Evolutionary conservation across 2,888 invertebrate genomes (phyloP).

Genomic region (Parnassius apollo): DNA sequence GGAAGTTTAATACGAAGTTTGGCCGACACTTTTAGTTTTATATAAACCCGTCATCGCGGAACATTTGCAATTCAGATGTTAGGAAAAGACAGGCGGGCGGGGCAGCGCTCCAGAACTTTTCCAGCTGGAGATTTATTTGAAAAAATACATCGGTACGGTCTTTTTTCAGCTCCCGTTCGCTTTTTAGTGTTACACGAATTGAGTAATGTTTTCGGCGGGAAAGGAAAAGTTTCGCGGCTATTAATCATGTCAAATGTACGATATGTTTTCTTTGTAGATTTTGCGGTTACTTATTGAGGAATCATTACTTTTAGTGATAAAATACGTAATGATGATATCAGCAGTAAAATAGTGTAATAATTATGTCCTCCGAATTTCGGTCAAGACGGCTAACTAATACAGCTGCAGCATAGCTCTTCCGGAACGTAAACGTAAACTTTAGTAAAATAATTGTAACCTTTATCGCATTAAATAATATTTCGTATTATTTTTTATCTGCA

Average conservation of each 20-base stretch:
- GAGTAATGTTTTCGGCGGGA: conserved; percentile 52
- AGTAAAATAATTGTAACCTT: no score
- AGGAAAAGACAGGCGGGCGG: conserved; percentile 69
- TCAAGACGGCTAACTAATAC: no score
- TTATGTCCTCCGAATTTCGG: no score
- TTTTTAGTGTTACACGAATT: conserved; percentile 66
- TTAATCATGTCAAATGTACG: conserved; percentile 24
- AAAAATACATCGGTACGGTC: conserved; percentile 62
- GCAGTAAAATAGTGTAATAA: no score
- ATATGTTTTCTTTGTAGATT: conserved; percentile 21
- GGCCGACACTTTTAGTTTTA: conserved; percentile 79
- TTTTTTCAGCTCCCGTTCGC: conserved; percentile 52
- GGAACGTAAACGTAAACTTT: no score
- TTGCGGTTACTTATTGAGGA: conserved; percentile 7
- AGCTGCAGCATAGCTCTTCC: no score
- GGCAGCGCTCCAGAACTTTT: conserved; percentile 58
- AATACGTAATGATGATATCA: no score
- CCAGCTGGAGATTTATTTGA: conserved; percentile 66
- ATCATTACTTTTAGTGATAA: no score
- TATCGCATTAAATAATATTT: no score
- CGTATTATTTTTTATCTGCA: no score
- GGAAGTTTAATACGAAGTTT: conserved; percentile 79
- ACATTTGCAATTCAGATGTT: conserved; percentile 78
- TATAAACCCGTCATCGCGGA: conserved; percentile 72
- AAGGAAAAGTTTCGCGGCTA: conserved; percentile 34